Evolutionary conservation across 2,797 vertebrate species (phyloP), one percentile per base, ranked within the genome.

Genomic region (Rachycentron canadum): DNA sequence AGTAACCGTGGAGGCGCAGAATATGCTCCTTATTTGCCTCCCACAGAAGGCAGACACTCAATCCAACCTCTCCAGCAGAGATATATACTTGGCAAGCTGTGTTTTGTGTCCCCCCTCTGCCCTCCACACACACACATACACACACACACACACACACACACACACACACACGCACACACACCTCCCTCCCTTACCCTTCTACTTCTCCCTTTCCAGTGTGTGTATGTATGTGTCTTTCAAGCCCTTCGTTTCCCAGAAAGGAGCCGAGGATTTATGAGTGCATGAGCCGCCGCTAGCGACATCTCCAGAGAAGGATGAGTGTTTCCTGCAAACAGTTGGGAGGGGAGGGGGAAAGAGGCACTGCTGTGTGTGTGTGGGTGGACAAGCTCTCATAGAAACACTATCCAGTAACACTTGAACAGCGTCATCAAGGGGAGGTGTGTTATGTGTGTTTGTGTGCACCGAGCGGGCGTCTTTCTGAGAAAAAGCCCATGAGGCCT

Each of bases 261-360:
- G 87, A 90, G 80, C 82, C 55, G 36, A 69, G 88, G 90, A 92
- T 93, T 93, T 93, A 88, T 89, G 88, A 90, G 90, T 78, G 84
- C 88, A 88, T 87, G 89, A 88, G 86, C 78, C 26, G 90, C 91
- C 86, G 78, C 64, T 14, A 89, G 91, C 88, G 61, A 91, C 79
- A 91, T 94, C 94, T 95, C 94, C 88, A 95, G 92, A 90, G 93
- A 93, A 91, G 88, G 92, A 93, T 91, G 92, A 93, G 93, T 90
- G 92, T 94, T 95, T 95, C 93, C 94, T 95, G 93, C 91, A 94
- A 96, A 95, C 94, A 94, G 91, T 90, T 55, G 71, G 86, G 78
- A 74, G 83, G 85, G 83, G 77, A 66, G 58, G 75, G 75, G 62
- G 50, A 50, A 78, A 36, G 61, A 71, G 83, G 69, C 10, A 10